Conservation (phyloP, 2,888 invertebrate genomes). For the Elegia similella region DNA sequence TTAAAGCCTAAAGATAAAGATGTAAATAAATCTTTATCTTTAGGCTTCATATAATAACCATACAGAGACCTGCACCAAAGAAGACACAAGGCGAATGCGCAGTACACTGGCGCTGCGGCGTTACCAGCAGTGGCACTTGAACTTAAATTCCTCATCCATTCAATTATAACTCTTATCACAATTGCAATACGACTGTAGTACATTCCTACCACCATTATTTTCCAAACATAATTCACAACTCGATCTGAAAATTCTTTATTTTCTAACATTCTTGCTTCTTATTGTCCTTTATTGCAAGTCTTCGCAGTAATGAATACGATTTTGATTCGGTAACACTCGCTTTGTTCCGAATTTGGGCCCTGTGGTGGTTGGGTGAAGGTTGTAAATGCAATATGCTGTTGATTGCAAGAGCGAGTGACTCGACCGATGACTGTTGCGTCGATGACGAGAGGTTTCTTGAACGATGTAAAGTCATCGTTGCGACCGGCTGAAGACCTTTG, state of each 20-base stretch:
- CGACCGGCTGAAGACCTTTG: not conserved
- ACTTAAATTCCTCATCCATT: not conserved
- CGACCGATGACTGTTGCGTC: slow-evolving; percentile 3
- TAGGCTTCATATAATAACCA: not conserved
- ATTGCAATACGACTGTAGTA: not conserved
- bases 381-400: not conserved
- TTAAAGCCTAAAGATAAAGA: not conserved
- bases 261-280: not conserved
- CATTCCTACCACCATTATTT: not conserved
- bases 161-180: not conserved
- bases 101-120: not conserved
- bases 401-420: not conserved
- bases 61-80: not conserved
- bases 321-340: not conserved
- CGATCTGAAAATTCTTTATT: not conserved
- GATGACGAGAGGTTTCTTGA: not conserved
- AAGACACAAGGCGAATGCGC: not conserved
- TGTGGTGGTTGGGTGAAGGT: not conserved
- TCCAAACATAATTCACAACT: not conserved
- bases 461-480: not conserved
- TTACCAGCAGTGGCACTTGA: not conserved
- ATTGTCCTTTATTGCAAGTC: not conserved
- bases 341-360: not conserved
- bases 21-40: not conserved
- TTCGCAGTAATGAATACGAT: not conserved